A percentile compares a stretch with the other conserved stretches of the same genome.
These are phyloP conservation scores for Cheirogaleus major DNA, from an alignment of 2,797 vertebrate species.

Conservation along the genomic window DNA sequence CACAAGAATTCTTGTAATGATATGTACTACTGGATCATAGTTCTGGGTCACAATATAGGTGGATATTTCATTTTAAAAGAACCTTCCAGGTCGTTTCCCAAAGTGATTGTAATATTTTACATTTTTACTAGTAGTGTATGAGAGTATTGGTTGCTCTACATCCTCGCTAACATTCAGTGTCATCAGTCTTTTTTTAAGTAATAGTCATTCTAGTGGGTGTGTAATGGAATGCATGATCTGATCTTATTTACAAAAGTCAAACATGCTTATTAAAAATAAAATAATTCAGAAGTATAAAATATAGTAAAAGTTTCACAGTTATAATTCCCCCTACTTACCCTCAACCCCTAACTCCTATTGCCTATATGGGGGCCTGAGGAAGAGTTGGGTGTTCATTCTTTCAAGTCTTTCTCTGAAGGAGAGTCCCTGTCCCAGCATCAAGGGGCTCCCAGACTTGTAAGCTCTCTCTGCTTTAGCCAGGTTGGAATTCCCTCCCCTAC, in stretches of 20 bases:
- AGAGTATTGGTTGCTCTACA: background rate
- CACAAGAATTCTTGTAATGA: background rate
- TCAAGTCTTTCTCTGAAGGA: background rate
- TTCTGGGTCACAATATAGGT: background rate
- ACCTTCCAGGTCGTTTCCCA: background rate
- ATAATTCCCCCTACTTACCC: background rate
- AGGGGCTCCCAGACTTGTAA: background rate
- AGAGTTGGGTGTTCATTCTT: background rate
- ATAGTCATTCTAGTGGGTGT: background rate
- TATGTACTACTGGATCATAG: background rate
- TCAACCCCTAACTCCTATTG: no score
- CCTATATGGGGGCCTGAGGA: background rate
- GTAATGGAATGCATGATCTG: background rate
- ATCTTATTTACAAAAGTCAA: background rate
- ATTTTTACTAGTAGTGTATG: background rate
- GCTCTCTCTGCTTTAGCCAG: background rate
- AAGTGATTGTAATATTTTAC: background rate
- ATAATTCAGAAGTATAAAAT: background rate
- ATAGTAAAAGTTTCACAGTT: background rate
- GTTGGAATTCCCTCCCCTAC: background rate
- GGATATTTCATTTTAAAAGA: background rate
- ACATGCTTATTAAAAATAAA: background rate
- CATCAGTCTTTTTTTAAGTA: background rate
- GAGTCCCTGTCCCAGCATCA: background rate
- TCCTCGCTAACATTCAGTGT: background rate